Base-by-base conservation (phyloP, 2,113 vertebrate genomes). In the Brachyhypopomus occidentalis region DNA sequence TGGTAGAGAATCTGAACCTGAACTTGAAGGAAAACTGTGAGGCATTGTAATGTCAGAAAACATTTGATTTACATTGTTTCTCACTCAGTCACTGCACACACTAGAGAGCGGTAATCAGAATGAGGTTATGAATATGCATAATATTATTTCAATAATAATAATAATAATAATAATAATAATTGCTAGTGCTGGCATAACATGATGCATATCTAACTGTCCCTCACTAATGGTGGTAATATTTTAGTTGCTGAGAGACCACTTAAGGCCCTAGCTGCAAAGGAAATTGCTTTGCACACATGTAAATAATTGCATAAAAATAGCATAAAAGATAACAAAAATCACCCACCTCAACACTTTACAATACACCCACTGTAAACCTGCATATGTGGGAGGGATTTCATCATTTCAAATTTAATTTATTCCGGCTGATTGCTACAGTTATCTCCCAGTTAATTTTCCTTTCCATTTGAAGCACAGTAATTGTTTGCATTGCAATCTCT, bases 51-150 rank as follows among this genome's bases (percentile, higher is more conserved):
- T 41, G 9, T 41, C 22, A n/a, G 38, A 2, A 52, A 66, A 60
- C 69, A 34, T 52, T 77, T 7, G 66, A 25, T 22, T 20, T 55
- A 5, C 16, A 48, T 25, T 6, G 20, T 77, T 45, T 63, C 11
- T 41, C 58, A 30, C 30, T n/a, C 55, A 36, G 56, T 55, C 23
- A 36, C 14, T 38, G 17, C 25, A 66, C 59, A 19, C 64, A 55
- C 27, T 52, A 72, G 23, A 4, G 56, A 45, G 72, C 76, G 66
- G 73, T 70, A 58, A 36, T 25, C 7, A 45, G 72, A 77, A 72
- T 84, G 48, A 72, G 4, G 12, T 23, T 64, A 76, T 84, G 73
- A 76, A 76, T 84, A 75, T 84, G 78, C 72, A 75, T 64, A 14
- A 38, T 56, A 72, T 70, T 8, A 5, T 48, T 7, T 25, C 30